phyloP scores from a whole-genome alignment of 2,113 vertebrate species.

The Tragulus kanchil region DNA sequence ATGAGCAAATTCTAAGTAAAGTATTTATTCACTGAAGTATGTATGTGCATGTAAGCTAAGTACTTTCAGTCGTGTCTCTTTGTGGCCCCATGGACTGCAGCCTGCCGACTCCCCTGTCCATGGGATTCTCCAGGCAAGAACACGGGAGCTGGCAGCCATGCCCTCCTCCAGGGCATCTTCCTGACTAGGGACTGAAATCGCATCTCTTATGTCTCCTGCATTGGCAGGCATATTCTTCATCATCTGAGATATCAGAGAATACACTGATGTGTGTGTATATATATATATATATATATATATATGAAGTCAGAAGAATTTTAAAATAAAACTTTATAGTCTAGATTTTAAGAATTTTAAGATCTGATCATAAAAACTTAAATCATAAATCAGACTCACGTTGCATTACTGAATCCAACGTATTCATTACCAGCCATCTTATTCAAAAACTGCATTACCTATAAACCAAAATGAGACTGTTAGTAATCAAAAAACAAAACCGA shows the following conservation, averaged over 20 bases:
- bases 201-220: neutral
- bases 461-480: slow-evolving; percentile 59
- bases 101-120: neutral
- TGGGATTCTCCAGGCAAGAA: neutral
- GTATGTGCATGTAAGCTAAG: neutral
- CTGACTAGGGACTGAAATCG: neutral
- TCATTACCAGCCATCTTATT: slow-evolving; percentile 99
- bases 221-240: neutral
- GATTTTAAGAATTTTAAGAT: neutral
- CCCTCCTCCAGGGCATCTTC: neutral
- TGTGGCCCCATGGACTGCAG: neutral
- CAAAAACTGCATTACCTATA: slow-evolving; percentile 98
- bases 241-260: neutral
- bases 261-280: neutral
- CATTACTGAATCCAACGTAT: slow-evolving; percentile 99
- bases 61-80: neutral
- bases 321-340: slow-evolving; percentile 42
- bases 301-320: neutral
- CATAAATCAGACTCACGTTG: slow-evolving; percentile 94
- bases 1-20: slow-evolving; percentile 34
- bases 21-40: slow-evolving; percentile 10
- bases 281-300: neutral
- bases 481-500: slow-evolving; percentile 30
- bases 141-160: neutral
- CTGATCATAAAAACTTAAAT: slow-evolving; percentile 18